A percentile compares a stretch with the other conserved stretches of the same genome.
Evolutionary conservation across 2,888 invertebrate species (phyloP).

Genomic region (Cosmopolites sordidus): DNA sequence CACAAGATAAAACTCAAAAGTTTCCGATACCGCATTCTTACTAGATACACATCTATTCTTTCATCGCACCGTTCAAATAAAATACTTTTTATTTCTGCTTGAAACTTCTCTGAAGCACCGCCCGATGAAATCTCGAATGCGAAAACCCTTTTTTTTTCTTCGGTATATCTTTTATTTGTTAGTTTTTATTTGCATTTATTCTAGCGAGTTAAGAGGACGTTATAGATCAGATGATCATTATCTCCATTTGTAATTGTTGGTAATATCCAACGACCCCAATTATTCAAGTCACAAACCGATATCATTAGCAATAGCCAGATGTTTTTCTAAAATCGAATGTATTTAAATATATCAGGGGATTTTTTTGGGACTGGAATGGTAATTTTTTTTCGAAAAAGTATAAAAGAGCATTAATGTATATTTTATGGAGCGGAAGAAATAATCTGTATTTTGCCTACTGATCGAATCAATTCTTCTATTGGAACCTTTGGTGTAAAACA

Average conservation of each 20-base stretch:
- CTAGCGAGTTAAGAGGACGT: neutral
- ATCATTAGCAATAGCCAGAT: neutral
- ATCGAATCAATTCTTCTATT: too few species aligned
- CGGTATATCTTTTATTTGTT: neutral
- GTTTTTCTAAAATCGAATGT: neutral
- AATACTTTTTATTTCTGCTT: neutral
- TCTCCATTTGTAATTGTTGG: neutral
- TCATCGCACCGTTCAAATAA: neutral
- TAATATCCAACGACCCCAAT: neutral
- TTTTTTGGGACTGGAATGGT: too few species aligned
- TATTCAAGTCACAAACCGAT: neutral
- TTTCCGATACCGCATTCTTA: neutral
- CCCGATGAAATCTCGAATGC: neutral
- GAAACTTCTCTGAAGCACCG: neutral
- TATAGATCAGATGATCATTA: neutral
- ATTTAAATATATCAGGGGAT: neutral
- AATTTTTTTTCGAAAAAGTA: too few species aligned
- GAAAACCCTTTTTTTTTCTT: neutral
- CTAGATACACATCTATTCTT: neutral
- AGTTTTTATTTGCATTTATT: neutral
- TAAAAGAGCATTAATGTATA: too few species aligned
- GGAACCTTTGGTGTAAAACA: too few species aligned
- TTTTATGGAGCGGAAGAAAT: too few species aligned
- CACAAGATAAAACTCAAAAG: neutral
- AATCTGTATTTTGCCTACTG: too few species aligned